These are phyloP conservation scores for Xenus cinereus DNA, from an alignment of 2,113 vertebrate genomes.

Conservation along the genomic window DNA sequence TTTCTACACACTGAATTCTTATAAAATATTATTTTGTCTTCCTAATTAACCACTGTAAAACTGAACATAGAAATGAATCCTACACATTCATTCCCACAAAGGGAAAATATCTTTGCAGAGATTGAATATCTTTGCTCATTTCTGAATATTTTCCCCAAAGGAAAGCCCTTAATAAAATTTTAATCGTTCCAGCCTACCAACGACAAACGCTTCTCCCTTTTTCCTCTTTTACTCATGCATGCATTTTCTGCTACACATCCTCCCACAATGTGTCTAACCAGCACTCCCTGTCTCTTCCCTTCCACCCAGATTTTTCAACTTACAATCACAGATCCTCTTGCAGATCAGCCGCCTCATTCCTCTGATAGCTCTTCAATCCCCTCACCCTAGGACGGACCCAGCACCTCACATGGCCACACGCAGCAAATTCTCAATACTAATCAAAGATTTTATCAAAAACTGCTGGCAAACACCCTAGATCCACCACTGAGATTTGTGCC, in stretches of 20 bases:
- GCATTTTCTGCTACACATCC: conserved; percentile 73
- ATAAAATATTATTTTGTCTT: neutral
- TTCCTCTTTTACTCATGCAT: conserved; percentile 67
- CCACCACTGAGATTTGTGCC: conserved; percentile 77
- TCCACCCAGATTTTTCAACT: conserved; percentile 85
- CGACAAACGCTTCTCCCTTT: conserved; percentile 59
- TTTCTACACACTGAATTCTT: neutral
- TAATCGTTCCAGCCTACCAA: neutral
- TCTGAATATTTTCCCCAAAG: neutral
- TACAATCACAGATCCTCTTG: conserved; percentile 98
- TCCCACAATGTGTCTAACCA: conserved; percentile 75
- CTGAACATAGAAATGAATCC: neutral
- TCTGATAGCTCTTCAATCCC: conserved; percentile 76
- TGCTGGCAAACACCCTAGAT: conserved; percentile 72
- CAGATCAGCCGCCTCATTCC: conserved; percentile 98
- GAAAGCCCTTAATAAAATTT: neutral
- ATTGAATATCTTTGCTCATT: neutral
- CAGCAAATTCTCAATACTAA: conserved; percentile 58
- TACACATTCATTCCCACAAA: neutral
- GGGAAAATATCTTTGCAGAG: neutral
- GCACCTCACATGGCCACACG: conserved; percentile 77
- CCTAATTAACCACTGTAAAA: neutral
- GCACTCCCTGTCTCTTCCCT: conserved; percentile 75
- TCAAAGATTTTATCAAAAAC: conserved; percentile 69
- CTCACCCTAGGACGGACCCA: conserved; percentile 74